These are phyloP conservation scores for Tamias sibiricus DNA, from an alignment of 2,113 vertebrate genomes.

Conservation along the genomic window DNA sequence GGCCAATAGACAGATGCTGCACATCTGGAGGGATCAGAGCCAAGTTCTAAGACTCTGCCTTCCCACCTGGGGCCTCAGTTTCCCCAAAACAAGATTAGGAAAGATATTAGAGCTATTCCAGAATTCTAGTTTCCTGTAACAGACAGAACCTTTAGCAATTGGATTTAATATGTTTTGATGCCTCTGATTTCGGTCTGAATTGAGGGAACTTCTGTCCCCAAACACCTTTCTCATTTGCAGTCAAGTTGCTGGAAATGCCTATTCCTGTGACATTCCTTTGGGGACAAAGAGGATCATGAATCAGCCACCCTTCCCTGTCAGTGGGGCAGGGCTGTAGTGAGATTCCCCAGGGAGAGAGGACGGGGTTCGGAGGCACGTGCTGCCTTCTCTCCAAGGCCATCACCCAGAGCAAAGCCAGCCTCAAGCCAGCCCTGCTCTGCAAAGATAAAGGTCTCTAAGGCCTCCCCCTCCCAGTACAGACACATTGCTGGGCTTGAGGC, in stretches of 20 bases:
- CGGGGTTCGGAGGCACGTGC: fast-evolving
- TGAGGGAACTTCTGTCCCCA: neutral
- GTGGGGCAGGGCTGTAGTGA: neutral
- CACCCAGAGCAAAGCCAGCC: neutral
- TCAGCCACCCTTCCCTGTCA: fast-evolving
- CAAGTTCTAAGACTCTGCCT: neutral
- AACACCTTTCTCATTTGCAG: neutral
- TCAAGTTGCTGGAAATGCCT: neutral
- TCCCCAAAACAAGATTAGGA: neutral
- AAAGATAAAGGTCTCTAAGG: neutral
- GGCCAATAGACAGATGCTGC: neutral
- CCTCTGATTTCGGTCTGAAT: neutral
- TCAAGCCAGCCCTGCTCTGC: neutral
- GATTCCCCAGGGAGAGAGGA: too few relatives aligned
- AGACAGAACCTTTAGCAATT: neutral
- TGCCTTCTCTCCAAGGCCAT: neutral
- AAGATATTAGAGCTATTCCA: neutral
- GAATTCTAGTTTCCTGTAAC: neutral
- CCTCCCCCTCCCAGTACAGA: neutral
- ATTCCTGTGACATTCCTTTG: neutral
- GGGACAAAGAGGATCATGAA: neutral
- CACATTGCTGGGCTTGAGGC: neutral
- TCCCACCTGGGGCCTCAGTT: neutral
- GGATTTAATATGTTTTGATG: neutral
- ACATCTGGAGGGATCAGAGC: fast-evolving